Base-by-base conservation (phyloP, 2,113 vertebrate species). In the Aldabrachelys gigantea region DNA sequence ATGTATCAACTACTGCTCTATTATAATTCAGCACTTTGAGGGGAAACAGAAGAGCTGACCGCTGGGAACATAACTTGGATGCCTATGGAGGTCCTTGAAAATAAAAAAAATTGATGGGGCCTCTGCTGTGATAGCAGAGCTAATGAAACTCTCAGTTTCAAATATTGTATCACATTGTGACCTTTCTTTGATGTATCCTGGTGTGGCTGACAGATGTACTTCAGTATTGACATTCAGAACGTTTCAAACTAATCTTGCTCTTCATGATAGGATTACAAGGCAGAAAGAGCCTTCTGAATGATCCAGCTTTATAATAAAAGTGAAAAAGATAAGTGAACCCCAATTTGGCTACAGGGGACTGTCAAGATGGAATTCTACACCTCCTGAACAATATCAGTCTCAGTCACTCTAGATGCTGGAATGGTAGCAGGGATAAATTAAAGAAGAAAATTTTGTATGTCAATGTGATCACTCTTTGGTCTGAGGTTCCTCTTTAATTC, bases 221-320 rank as follows among this genome's bases (percentile, higher is more conserved):
- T 95, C 94, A 92, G 56, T 57, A 88, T 16, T 78, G 44, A 80
- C 52, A 88, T 81, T 93, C 82, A 80, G 76, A 95, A 83, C 93
- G 91, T 89, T 97, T 95, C 75, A 94, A 75, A 91, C 92, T 78
- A 94, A 83, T 62, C 52, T 95, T 95, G 17, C 25, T 89, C 78
- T 96, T 97, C 44, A 10, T 90, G 38, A 90, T 69, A 89, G 31
- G 17, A 94, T 96, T 96, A 95, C 35, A 86, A 50, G 44, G 44
- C 53, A 89, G 52, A 94, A 92, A 81, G 11, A 14, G 13, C 14
- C 49, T 97, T 91, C 89, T 91, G 9, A 93, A 82, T 31, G 57
- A 57, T 69, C 35, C 22, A 91, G 21, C 35, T 96, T 97, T 92
- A 54, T 8, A 94, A 49, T 84, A 89, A 59, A 78, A 57, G n/a